Evolutionary conservation across 2,797 vertebrate genomes (phyloP).

Genomic region (Silurus lanzhouensis): DNA sequence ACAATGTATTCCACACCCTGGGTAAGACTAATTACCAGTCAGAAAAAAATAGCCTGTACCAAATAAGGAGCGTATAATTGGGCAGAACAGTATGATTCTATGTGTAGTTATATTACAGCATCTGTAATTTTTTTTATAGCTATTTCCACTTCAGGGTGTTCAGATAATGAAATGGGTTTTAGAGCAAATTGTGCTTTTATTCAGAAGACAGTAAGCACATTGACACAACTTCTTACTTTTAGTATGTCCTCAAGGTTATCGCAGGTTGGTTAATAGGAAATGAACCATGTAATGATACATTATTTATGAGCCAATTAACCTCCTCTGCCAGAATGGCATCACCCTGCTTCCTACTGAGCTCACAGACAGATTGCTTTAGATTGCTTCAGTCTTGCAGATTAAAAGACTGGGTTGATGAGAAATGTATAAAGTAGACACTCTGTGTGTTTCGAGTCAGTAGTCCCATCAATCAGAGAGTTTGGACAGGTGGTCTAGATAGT

Average conservation of each 20-base stretch:
- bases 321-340: slow-evolving; percentile 27
- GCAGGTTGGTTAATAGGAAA: slow-evolving; percentile 27
- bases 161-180: slow-evolving; percentile 4
- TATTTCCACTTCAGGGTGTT: slow-evolving; percentile 29
- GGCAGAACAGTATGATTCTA: not conserved
- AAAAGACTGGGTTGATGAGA: slow-evolving; percentile 22
- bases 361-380: slow-evolving; percentile 27
- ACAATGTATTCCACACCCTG: slow-evolving; percentile 7
- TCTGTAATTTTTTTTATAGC: slow-evolving; percentile 4
- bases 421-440: slow-evolving; percentile 8
- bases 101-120: slow-evolving; percentile 16
- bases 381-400: slow-evolving; percentile 47
- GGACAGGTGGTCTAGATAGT: slow-evolving; percentile 59
- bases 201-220: not conserved
- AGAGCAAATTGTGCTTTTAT: not conserved
- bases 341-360: slow-evolving; percentile 9
- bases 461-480: slow-evolving; percentile 5
- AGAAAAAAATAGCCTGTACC: slow-evolving; percentile 24
- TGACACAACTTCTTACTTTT: not conserved
- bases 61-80: not conserved
- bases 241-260: slow-evolving; percentile 30
- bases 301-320: slow-evolving; percentile 33
- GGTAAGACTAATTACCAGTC: slow-evolving; percentile 8
- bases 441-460: slow-evolving; percentile 23
- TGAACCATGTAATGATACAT: slow-evolving; percentile 4